Percentiles rank a stretch among this genome's conserved stretches.
These are phyloP conservation scores for Theonella swinhoei DNA, from an alignment of 37 sponge, comb jelly and placozoan genomes.

Conservation along the genomic window DNA sequence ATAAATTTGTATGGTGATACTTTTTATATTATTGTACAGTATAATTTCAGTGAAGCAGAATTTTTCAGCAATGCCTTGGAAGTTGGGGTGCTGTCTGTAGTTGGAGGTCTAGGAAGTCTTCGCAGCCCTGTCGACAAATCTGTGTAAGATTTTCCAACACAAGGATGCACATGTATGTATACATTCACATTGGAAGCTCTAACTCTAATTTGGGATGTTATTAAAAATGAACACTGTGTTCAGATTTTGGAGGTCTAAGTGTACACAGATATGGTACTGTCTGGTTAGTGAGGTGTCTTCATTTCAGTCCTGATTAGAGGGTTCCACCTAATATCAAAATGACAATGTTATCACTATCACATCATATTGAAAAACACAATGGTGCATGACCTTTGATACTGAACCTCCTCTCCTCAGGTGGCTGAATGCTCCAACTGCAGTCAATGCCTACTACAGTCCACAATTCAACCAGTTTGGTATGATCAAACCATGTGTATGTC, in stretches of 20 bases:
- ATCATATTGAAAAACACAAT: not conserved
- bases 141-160: not conserved
- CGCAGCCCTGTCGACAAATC: slow-evolving; percentile 31
- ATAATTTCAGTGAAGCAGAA: not conserved
- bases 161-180: too few relatives aligned
- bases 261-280: too few relatives aligned
- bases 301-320: too few relatives aligned
- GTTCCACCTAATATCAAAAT: too few relatives aligned
- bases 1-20: too few relatives aligned
- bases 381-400: not conserved
- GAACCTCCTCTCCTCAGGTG: slow-evolving; percentile 20
- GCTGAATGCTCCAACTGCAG: slow-evolving; percentile 64
- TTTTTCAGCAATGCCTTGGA: not conserved
- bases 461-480: slow-evolving; percentile 58
- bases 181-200: too few relatives aligned
- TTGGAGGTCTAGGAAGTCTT: not conserved
- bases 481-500: not conserved
- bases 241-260: too few relatives aligned
- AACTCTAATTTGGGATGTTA: not conserved
- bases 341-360: too few relatives aligned
- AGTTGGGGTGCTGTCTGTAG: not conserved
- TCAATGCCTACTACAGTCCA: slow-evolving; percentile 76
- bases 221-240: too few relatives aligned
- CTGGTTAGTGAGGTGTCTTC: too few relatives aligned
- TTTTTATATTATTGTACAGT: too few relatives aligned